Base-by-base conservation (phyloP, 2,113 vertebrate genomes). In the Tupaia chinensis region DNA sequence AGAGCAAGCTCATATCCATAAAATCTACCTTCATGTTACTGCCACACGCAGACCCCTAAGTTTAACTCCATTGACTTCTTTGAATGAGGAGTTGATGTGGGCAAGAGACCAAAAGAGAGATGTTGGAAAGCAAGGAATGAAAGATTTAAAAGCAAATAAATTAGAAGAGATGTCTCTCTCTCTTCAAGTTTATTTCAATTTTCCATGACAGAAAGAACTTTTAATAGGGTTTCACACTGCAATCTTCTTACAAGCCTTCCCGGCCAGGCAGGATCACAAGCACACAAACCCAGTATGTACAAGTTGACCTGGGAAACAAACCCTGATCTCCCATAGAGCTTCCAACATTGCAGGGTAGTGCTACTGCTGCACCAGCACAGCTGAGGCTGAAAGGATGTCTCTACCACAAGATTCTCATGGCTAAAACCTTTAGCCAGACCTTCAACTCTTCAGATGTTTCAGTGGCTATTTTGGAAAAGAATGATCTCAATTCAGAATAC, bases 381-480 rank as follows among this genome's bases (percentile, higher is more conserved):
- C 44, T 44, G 44, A 44, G 44, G 44, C 44, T 44, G 34, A 16
- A 88, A 22, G 12, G 25, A 12, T 32, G 5, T 66, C 44, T 81
- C 54, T 63, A 58, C 32, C 81, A 69, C 16, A 66, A n/a, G 32
- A 63, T 9, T 66, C 32, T 76, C 25, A 61, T 61, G 16, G n/a
- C 76, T 89, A 72, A 95, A 87, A 81, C 68, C 19, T 91, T 95
- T 70, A 77, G 19, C 27, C 68, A 91, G 61, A 19, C 4, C 69
- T 72, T 77, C 53, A 87, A 69, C 65, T 68, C 61, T 83, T 86
- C 68, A 83, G 19, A 63, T 60, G 14, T 20, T 80, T 80, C 72
- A 78, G 76, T 68, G 61, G 20, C 83, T 93, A 77, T 80, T 94
- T 84, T 65, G 66, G n/a, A 74, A 94, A 89, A 83, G 56, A 93